These are phyloP conservation scores for Saimiri boliviensis DNA, from an alignment of 2,113 vertebrate species.

Conservation along the genomic window DNA sequence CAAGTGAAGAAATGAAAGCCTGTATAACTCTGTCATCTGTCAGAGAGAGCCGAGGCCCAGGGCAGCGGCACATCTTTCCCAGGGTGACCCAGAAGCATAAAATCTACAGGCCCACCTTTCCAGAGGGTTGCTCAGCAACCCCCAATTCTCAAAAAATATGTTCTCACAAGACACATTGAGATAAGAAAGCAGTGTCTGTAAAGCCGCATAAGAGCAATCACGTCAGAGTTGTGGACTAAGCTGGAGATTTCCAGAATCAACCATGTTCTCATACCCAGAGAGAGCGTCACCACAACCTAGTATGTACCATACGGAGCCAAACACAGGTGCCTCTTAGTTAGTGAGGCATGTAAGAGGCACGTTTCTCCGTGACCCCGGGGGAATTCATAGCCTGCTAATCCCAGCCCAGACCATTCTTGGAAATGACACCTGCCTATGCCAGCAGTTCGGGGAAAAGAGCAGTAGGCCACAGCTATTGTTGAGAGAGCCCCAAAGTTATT, in stretches of 20 bases:
- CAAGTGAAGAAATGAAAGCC: neutral
- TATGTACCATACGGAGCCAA: slow-evolving; percentile 34
- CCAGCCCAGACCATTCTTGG: slow-evolving; percentile 46
- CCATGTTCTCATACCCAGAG: neutral
- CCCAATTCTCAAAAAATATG: neutral
- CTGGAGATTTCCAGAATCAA: neutral
- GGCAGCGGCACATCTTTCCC: neutral
- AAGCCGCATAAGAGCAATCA: neutral
- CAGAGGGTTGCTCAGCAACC: neutral
- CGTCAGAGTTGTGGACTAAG: neutral
- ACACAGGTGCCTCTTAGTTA: neutral
- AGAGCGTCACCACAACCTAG: neutral
- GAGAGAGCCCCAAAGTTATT: neutral
- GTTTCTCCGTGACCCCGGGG: neutral
- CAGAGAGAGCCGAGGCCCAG: neutral
- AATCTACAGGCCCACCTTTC: neutral
- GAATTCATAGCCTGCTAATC: slow-evolving; percentile 12
- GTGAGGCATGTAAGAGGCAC: slow-evolving; percentile 23
- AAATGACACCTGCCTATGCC: slow-evolving; percentile 46
- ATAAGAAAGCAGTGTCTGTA: neutral
- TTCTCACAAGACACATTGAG: neutral
- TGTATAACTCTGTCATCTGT: neutral
- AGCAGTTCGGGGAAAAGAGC: slow-evolving; percentile 24
- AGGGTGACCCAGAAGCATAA: neutral
- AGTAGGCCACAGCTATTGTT: neutral